phyloP scores from a whole-genome alignment of 2,797 vertebrate species.

The Platyrinchus mystaceus region DNA sequence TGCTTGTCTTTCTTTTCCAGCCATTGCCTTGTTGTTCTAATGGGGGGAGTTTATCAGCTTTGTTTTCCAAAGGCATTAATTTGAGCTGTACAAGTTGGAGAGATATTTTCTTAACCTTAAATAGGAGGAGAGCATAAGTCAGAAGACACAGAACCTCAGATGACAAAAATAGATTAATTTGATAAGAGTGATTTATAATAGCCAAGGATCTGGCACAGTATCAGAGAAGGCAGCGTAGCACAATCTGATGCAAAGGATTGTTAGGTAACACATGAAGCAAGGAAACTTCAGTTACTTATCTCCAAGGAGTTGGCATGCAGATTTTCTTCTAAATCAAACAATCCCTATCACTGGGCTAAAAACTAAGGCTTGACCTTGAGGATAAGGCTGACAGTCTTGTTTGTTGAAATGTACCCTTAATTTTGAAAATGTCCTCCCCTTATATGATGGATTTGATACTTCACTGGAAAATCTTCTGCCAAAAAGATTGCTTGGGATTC shows the following conservation, averaged over 20 bases:
- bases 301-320: neutral
- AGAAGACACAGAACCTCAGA: neutral
- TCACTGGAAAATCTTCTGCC: conserved; percentile 8
- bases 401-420: neutral
- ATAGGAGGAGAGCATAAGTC: neutral
- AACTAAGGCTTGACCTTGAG: neutral
- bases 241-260: neutral
- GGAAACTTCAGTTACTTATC: neutral
- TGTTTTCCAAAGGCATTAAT: neutral
- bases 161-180: neutral
- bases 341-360: neutral
- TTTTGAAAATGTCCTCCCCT: neutral
- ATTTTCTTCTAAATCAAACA: neutral
- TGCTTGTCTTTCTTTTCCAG: neutral
- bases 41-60: neutral
- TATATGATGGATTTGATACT: conserved; percentile 21
- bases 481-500: conserved; percentile 25
- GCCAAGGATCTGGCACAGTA: neutral
- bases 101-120: conserved; percentile 4
- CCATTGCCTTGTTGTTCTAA: neutral
- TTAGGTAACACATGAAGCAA: neutral
- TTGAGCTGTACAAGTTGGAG: neutral
- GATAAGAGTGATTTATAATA: neutral
- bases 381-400: neutral
- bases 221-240: neutral